Percentiles rank a stretch among this genome's conserved stretches.
Conservation (phyloP, 2,888 invertebrate species). For the Caenorhabditis imperialis region DNA sequence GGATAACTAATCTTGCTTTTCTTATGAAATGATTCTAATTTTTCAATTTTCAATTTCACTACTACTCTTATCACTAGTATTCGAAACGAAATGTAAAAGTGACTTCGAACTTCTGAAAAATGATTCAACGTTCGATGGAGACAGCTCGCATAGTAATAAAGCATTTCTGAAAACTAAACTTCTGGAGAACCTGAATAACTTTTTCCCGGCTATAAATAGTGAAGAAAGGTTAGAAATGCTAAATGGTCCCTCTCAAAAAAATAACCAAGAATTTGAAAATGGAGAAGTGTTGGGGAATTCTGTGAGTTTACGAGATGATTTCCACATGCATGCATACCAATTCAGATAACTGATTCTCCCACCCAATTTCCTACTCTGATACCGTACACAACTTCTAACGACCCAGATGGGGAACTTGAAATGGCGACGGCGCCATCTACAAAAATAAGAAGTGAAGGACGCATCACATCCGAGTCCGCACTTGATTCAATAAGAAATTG, state of each 20-base stretch:
- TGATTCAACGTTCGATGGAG: conserved; percentile 43
- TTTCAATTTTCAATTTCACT: not conserved
- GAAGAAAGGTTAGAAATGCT: conserved; percentile 51
- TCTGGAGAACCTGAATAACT: conserved; percentile 58
- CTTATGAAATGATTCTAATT: not conserved
- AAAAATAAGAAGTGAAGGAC: conserved; percentile 47
- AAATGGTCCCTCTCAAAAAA: conserved; percentile 5
- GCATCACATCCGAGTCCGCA: conserved; percentile 26
- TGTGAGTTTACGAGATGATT: conserved; percentile 5
- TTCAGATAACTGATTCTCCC: conserved; percentile 24
- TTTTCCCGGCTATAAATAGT: conserved; percentile 42
- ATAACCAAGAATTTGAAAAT: not conserved
- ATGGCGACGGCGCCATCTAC: conserved; percentile 16
- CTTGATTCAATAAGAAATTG: conserved; percentile 66
- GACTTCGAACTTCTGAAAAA: conserved; percentile 38
- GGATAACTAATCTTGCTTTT: not conserved
- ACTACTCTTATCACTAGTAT: conserved; percentile 4
- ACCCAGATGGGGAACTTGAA: conserved; percentile 16
- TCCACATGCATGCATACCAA: not conserved
- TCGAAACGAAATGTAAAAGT: conserved; percentile 6
- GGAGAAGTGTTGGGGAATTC: conserved; percentile 17
- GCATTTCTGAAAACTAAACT: conserved; percentile 47
- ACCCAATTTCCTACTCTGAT: conserved; percentile 31
- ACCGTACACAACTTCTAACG: conserved; percentile 6
- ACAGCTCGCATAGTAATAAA: conserved; percentile 27